These are phyloP conservation scores for Falco biarmicus DNA, from an alignment of 2,797 vertebrate genomes.

Conservation along the genomic window DNA sequence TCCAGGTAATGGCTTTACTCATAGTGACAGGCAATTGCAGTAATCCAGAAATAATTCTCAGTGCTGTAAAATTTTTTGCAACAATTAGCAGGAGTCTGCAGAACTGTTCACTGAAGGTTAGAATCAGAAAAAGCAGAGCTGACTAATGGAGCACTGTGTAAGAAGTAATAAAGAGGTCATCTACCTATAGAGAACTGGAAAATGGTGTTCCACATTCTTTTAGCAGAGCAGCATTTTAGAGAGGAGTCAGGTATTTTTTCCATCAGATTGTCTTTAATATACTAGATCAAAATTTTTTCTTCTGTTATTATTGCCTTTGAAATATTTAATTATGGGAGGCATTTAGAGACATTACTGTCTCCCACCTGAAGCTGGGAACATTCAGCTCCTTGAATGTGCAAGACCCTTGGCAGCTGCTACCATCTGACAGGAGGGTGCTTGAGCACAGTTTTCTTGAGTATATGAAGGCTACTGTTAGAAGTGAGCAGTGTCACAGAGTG, in stretches of 20 bases:
- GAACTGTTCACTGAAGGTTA: background rate
- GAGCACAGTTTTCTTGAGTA: background rate
- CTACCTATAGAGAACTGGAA: background rate
- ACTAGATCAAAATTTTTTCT: background rate
- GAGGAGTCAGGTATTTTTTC: background rate
- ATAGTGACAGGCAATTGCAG: background rate
- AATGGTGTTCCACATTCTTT: constrained; percentile 10
- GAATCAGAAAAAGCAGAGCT: background rate
- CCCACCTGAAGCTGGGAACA: background rate
- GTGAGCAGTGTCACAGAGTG: background rate
- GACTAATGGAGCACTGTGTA: background rate
- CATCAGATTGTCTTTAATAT: background rate
- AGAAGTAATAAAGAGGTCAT: constrained; percentile 3
- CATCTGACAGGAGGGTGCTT: background rate
- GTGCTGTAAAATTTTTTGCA: background rate
- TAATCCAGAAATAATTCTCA: constrained; percentile 18
- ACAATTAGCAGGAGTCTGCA: constrained; percentile 25
- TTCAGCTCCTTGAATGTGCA: background rate
- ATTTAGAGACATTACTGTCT: background rate
- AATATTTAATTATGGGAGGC: background rate
- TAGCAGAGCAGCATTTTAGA: background rate
- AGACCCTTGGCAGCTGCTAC: background rate
- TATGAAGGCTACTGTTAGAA: background rate
- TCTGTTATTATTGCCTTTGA: background rate
- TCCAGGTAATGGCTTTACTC: background rate